A percentile compares a stretch with the other conserved stretches of the same genome.
These are phyloP conservation scores for Riparia riparia DNA, from an alignment of 2,113 vertebrate genomes.

Conservation along the genomic window DNA sequence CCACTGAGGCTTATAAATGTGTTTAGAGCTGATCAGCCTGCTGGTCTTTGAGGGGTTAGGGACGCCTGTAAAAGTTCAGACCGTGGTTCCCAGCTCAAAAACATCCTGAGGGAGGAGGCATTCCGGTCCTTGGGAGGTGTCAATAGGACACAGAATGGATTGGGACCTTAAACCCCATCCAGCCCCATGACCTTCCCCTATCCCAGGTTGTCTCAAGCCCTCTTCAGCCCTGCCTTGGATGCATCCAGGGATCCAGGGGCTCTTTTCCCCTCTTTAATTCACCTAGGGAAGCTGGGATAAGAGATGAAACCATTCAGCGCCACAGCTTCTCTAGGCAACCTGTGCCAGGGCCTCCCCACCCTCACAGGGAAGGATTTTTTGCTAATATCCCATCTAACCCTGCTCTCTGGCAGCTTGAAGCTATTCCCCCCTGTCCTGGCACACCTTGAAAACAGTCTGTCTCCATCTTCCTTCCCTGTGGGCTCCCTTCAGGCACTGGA, in stretches of 20 bases:
- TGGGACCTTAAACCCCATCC: neutral
- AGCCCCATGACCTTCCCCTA: fast-evolving
- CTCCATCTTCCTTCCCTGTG: neutral
- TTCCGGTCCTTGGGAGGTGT: neutral
- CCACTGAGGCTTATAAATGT: neutral
- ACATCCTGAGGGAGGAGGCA: neutral
- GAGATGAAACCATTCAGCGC: too few species aligned
- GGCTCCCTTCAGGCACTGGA: neutral
- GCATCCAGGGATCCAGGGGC: too few species aligned
- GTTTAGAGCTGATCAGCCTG: neutral
- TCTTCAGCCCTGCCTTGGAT: fast-evolving
- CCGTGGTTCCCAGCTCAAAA: neutral
- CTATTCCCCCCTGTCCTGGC: neutral
- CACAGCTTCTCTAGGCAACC: too few species aligned
- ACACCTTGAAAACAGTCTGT: neutral
- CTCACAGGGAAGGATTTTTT: neutral
- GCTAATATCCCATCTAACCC: neutral
- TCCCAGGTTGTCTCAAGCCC: neutral
- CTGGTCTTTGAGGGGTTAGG: neutral
- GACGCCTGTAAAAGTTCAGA: neutral
- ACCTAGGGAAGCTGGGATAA: too few species aligned
- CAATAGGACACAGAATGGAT: neutral
- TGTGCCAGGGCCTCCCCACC: neutral
- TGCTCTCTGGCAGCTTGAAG: fast-evolving
- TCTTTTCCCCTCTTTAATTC: too few species aligned